A percentile compares a stretch with the other conserved stretches of the same genome.
phyloP scores from a whole-genome alignment of 2,113 vertebrate species.

The Bothrops jararaca region DNA sequence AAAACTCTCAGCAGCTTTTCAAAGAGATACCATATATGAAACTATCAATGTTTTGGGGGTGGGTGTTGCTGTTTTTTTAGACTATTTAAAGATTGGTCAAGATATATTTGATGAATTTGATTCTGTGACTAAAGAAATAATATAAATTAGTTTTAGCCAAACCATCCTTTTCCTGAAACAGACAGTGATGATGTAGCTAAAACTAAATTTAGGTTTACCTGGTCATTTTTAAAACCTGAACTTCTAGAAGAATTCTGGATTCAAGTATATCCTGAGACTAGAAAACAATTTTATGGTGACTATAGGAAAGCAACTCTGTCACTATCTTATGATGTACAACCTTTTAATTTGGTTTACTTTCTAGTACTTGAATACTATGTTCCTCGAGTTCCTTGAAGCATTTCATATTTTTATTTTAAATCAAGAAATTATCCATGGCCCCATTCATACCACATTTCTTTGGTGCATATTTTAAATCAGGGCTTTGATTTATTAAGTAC shows the following conservation, averaged over 20 bases:
- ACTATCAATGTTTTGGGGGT: background rate
- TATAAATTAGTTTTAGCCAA: background rate
- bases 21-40: background rate
- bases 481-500: constrained; percentile 12
- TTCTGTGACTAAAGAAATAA: background rate
- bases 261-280: background rate
- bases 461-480: background rate
- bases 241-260: background rate
- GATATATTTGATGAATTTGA: background rate
- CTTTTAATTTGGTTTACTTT: background rate
- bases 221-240: background rate
- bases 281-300: background rate
- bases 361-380: background rate
- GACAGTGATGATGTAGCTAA: background rate
- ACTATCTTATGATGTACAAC: background rate
- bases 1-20: background rate
- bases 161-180: background rate
- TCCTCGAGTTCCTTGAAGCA: background rate
- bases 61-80: background rate
- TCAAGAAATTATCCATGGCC: background rate
- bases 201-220: background rate
- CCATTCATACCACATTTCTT: background rate
- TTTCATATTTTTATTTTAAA: background rate
- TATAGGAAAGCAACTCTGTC: background rate
- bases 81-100: background rate